A percentile compares a stretch with the other conserved stretches of the same genome.
These are phyloP conservation scores for Panagrolaimus sp. DNA, from an alignment of 1,140 invertebrate species.

Conservation along the genomic window DNA sequence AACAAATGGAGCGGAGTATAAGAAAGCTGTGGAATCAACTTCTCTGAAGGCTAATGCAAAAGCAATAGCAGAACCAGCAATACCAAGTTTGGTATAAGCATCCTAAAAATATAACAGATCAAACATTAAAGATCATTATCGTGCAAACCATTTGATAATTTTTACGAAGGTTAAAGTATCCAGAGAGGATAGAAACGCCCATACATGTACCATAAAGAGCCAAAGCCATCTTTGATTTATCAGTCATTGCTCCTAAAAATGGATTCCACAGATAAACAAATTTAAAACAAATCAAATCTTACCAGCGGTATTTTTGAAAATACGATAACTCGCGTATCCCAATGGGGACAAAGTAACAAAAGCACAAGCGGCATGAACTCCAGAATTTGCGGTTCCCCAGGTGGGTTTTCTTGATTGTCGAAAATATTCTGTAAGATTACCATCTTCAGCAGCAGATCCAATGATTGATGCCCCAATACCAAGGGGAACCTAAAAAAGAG, in stretches of 20 bases:
- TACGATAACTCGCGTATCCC: conserved; percentile 56
- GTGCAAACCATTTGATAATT: too few species aligned
- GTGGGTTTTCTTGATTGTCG: not conserved
- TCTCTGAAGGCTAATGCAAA: conserved; percentile 51
- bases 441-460: too few species aligned
- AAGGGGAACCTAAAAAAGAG: too few species aligned
- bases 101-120: conserved; percentile 40
- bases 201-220: conserved; percentile 52
- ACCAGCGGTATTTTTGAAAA: conserved; percentile 55
- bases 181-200: too few species aligned
- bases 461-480: too few species aligned
- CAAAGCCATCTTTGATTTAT: conserved; percentile 52
- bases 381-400: conserved; percentile 36
- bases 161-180: too few species aligned
- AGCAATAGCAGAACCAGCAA: conserved; percentile 41
- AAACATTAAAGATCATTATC: too few species aligned
- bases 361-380: conserved; percentile 45
- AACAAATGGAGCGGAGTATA: conserved; percentile 46
- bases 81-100: conserved; percentile 35
- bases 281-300: too few species aligned
- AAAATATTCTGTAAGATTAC: too few species aligned
- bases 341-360: conserved; percentile 42
- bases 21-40: conserved; percentile 54
- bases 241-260: too few species aligned
- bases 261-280: too few species aligned